Percentiles rank a stretch among this genome's conserved stretches.
Conservation (phyloP, 1,140 invertebrate genomes). For the Saccostrea echinata region DNA sequence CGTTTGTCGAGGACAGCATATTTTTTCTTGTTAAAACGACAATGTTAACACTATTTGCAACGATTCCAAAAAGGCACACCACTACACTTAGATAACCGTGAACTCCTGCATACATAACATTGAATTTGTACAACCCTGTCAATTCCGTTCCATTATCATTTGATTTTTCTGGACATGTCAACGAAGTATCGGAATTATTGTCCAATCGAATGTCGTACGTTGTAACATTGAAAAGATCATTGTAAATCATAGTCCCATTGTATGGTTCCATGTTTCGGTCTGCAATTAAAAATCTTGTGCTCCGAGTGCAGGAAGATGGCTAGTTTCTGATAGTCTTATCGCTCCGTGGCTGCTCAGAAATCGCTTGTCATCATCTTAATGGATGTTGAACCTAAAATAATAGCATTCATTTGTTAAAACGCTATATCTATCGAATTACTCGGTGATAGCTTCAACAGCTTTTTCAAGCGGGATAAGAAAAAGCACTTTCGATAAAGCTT, state of each 20-base stretch:
- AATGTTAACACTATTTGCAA: constrained; percentile 94
- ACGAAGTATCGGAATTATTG: not conserved
- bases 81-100: constrained; percentile 87
- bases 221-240: not conserved
- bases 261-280: constrained; percentile 8
- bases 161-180: not conserved
- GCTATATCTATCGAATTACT: constrained; percentile 30
- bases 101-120: constrained; percentile 75
- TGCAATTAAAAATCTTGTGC: constrained; percentile 16
- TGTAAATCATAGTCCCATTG: constrained; percentile 1
- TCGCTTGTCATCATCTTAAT: constrained; percentile 38
- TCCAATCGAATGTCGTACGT: not conserved
- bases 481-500: not conserved
- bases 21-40: constrained; percentile 92
- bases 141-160: constrained; percentile 5
- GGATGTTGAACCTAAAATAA: constrained; percentile 37
- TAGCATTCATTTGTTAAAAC: constrained; percentile 37
- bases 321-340: constrained; percentile 24
- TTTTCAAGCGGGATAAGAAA: constrained; percentile 24
- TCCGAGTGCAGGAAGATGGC: constrained; percentile 18
- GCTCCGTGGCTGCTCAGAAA: constrained; percentile 13
- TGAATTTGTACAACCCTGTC: constrained; percentile 39
- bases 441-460: not conserved
- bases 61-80: constrained; percentile 91
- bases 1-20: constrained; percentile 89